Evolutionary conservation across 2,113 vertebrate genomes (phyloP).

Genomic region (Rhinogobius similis): DNA sequence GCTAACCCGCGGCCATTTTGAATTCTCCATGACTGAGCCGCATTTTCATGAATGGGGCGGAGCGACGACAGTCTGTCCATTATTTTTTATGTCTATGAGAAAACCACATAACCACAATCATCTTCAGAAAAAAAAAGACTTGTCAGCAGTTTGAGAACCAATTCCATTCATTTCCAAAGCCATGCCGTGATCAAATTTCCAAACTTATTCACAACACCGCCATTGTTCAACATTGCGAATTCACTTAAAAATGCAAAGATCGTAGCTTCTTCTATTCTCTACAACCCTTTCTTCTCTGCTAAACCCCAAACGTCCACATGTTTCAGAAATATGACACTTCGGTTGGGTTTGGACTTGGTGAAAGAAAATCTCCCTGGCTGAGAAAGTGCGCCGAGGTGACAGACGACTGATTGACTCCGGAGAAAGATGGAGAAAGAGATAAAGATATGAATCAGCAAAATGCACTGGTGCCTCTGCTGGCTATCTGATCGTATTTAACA

Average conservation of each 20-base stretch:
- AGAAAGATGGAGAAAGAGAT: conserved; percentile 44
- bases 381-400: conserved; percentile 23
- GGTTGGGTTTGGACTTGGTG: neutral
- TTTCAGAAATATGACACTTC: conserved; percentile 37
- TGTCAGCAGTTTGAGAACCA: too few species aligned
- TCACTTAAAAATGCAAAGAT: conserved; percentile 10
- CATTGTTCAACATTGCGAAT: neutral
- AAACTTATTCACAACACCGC: neutral
- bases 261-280: neutral
- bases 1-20: too few species aligned
- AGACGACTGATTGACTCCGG: conserved; percentile 29
- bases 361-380: conserved; percentile 44
- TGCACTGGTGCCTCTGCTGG: conserved; percentile 27
- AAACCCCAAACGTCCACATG: neutral
- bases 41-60: too few species aligned
- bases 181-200: neutral
- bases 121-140: too few species aligned
- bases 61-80: too few species aligned
- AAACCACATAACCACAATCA: too few species aligned
- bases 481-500: conserved; percentile 46
- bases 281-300: neutral
- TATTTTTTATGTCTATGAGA: too few species aligned
- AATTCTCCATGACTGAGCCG: too few species aligned
- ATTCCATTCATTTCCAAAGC: too few species aligned
- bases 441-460: conserved; percentile 25